Percentiles rank a stretch among this genome's conserved stretches.
phyloP scores from a whole-genome alignment of 2,888 invertebrate genomes.

The Drosophila nr. fundita region DNA sequence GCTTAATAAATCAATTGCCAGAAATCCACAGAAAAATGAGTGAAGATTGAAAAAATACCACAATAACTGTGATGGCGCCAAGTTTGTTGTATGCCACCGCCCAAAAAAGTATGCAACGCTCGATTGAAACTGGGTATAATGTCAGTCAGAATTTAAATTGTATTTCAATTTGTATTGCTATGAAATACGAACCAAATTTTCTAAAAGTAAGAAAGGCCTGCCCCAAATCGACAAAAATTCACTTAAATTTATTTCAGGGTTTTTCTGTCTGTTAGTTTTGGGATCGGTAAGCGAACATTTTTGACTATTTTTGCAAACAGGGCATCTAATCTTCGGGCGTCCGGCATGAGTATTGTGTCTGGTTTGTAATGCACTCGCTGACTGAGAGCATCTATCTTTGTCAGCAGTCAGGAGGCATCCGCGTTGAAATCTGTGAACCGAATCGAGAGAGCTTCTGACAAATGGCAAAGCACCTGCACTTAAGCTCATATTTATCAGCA shows the following conservation, averaged over 20 bases:
- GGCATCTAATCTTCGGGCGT: neutral
- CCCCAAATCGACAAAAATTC: neutral
- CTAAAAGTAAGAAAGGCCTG: neutral
- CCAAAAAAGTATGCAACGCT: constrained; percentile 57
- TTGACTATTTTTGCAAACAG: neutral
- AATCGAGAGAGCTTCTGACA: constrained; percentile 46
- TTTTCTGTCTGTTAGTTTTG: neutral
- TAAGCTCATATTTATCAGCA: constrained; percentile 66
- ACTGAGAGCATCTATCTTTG: constrained; percentile 71
- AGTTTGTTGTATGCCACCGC: constrained; percentile 4
- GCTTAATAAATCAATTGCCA: constrained; percentile 58
- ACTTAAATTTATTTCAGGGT: neutral
- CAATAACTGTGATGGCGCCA: constrained; percentile 5
- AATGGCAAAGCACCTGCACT: constrained; percentile 67
- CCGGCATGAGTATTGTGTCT: neutral
- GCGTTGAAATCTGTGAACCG: constrained; percentile 6
- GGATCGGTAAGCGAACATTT: neutral
- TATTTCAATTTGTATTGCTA: no score
- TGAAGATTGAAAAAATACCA: neutral
- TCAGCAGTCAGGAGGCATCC: constrained; percentile 34
- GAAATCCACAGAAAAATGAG: constrained; percentile 19
- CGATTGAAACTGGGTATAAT: neutral
- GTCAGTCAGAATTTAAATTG: neutral
- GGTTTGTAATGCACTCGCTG: constrained; percentile 63
- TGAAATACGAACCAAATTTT: neutral